Percentiles rank a stretch among this genome's conserved stretches.
These are phyloP conservation scores for Galbula dea DNA, from an alignment of 2,113 vertebrate species.

Conservation along the genomic window DNA sequence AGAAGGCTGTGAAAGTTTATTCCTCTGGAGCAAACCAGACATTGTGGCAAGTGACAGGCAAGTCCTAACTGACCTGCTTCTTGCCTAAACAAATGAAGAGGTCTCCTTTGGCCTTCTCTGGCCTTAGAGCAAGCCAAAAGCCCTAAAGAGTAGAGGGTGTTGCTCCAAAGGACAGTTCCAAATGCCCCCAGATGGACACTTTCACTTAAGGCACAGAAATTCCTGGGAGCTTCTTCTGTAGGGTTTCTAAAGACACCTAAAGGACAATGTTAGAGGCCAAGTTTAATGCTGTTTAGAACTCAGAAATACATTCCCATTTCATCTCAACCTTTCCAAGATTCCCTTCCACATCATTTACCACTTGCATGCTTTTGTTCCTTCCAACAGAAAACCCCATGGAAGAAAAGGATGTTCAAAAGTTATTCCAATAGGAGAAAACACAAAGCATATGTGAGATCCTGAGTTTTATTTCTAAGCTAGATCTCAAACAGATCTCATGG, in stretches of 20 bases:
- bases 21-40: not conserved
- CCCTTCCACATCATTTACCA: not conserved
- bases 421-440: not conserved
- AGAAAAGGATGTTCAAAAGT: not conserved
- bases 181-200: not conserved
- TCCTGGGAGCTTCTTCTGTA: not conserved
- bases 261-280: not conserved
- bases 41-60: not conserved
- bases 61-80: not conserved
- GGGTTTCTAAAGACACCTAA: not conserved
- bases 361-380: not conserved
- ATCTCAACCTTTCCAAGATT: not conserved
- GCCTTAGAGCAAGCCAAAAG: not conserved
- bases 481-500: not conserved
- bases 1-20: not conserved
- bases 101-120: not conserved
- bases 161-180: not conserved
- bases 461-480: not conserved
- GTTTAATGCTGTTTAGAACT: not conserved
- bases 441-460: not conserved
- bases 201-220: not conserved
- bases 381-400: not conserved
- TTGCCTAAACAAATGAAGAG: not conserved
- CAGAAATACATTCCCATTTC: fast-evolving
- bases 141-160: fast-evolving